These are phyloP conservation scores for Kryptopterus vitreolus DNA, from an alignment of 2,797 vertebrate genomes.

Conservation along the genomic window DNA sequence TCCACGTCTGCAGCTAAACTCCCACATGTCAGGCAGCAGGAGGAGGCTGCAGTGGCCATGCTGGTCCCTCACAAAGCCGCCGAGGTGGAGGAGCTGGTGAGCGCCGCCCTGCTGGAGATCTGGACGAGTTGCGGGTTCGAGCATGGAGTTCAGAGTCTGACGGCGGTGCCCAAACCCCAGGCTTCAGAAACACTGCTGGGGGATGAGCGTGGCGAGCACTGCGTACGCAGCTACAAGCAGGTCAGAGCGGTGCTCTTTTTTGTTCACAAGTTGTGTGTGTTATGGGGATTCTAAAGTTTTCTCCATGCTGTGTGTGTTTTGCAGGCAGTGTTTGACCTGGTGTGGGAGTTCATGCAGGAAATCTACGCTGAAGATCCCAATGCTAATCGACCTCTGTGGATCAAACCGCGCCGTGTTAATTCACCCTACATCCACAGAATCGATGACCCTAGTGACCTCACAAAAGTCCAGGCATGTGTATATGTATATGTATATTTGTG, in stretches of 20 bases:
- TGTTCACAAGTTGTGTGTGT: too few species aligned
- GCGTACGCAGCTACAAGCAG: conserved; percentile 87
- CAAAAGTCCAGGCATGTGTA: conserved; percentile 85
- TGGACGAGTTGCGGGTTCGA: conserved; percentile 85
- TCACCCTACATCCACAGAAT: conserved; percentile 84
- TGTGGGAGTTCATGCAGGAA: conserved; percentile 92
- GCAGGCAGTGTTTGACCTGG: conserved; percentile 92
- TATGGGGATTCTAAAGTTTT: background rate
- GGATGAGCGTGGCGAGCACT: conserved; percentile 73
- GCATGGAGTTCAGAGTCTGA: conserved; percentile 64
- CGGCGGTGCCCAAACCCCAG: conserved; percentile 61
- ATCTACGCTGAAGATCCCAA: conserved; percentile 91
- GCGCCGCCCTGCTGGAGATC: conserved; percentile 82
- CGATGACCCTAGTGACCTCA: conserved; percentile 80
- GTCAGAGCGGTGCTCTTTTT: conserved; percentile 67
- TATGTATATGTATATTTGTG: background rate
- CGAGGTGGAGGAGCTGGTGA: conserved; percentile 88
- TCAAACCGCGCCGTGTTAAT: conserved; percentile 82
- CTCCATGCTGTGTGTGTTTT: conserved; percentile 10
- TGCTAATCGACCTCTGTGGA: conserved; percentile 87
- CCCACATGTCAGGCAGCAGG: conserved; percentile 76
- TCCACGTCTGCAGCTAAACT: conserved; percentile 73
- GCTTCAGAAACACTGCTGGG: conserved; percentile 73
- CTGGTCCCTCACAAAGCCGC: conserved; percentile 83
- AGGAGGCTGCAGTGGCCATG: conserved; percentile 83